Evolutionary conservation across 2,797 vertebrate species (phyloP), one percentile per base, ranked within the genome.

Genomic region (Phoeniculus purpureus): DNA sequence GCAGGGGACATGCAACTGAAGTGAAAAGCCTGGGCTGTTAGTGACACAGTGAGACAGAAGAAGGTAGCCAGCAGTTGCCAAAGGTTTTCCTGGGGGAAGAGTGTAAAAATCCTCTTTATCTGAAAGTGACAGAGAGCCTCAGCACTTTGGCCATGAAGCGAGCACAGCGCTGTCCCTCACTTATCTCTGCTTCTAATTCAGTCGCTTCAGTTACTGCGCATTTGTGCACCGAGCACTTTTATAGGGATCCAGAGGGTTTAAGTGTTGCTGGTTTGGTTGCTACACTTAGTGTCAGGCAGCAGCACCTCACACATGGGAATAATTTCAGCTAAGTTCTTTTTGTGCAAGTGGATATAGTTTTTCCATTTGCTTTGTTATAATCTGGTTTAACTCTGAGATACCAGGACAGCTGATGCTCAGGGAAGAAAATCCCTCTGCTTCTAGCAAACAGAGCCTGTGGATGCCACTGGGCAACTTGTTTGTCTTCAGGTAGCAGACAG

Each of bases 171-270:
- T 80, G 71, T 81, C 81, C 72, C 92, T 90, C 71, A 83, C 66
- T 94, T 96, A 94, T 94, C 95, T 95, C 93, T 94, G 92, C 81
- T 94, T 87, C 82, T 83, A 89, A 94, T 94, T 94, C 94, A 87
- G 85, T 85, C 37, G 64, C 95, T 94, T 92, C 45, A 87, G 94
- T 93, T 92, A 73, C 62, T 83, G 61, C 70, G 76, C 76, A 66
- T 94, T 91, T 94, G 89, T 92, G 84, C 93, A 90, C 84, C 80
- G 58, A 51, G 65, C 47, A 62, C 92, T 94, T 96, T 96, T 93
- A 95, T 94, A 85, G 89, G 92, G 87, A 95, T 93, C 85, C 60
- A 6, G 22, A 54, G 91, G 81, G 94, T 94, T 94, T 94, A 91
- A 92, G 91, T 93, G 82, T 94, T 94, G 93, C 89, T 94, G 70